A percentile compares a stretch with the other conserved stretches of the same genome.
These are phyloP conservation scores for Falco biarmicus DNA, from an alignment of 2,797 vertebrate species.

Conservation along the genomic window DNA sequence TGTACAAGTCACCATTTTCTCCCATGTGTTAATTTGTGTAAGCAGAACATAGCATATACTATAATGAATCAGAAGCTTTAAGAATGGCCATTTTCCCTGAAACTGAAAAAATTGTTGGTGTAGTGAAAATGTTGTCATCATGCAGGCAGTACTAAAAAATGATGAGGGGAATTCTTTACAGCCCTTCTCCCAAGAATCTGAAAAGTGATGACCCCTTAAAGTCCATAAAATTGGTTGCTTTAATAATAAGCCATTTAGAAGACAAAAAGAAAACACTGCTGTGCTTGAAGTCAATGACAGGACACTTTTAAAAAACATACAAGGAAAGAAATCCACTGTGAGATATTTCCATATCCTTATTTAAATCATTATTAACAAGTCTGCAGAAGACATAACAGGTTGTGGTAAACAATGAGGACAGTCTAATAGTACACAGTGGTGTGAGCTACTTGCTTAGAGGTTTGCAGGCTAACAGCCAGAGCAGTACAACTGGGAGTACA, in stretches of 20 bases:
- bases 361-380: slow-evolving; percentile 2
- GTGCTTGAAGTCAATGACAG: not conserved
- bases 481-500: not conserved
- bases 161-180: not conserved
- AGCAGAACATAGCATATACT: not conserved
- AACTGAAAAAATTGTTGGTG: not conserved
- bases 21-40: not conserved
- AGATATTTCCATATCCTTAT: not conserved
- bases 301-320: not conserved
- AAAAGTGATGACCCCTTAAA: not conserved
- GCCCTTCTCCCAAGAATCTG: not conserved
- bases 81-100: not conserved
- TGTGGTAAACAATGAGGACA: not conserved
- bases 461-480: not conserved
- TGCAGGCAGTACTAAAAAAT: not conserved
- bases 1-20: not conserved
- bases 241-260: not conserved
- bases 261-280: not conserved
- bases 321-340: not conserved
- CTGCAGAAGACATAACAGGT: not conserved
- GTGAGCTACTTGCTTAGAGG: not conserved
- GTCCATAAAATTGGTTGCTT: not conserved
- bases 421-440: not conserved
- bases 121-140: not conserved
- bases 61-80: not conserved